A percentile compares a stretch with the other conserved stretches of the same genome.
These are phyloP conservation scores for Acromyrmex echinatior DNA, from an alignment of 1,140 invertebrate genomes.

Conservation along the genomic window DNA sequence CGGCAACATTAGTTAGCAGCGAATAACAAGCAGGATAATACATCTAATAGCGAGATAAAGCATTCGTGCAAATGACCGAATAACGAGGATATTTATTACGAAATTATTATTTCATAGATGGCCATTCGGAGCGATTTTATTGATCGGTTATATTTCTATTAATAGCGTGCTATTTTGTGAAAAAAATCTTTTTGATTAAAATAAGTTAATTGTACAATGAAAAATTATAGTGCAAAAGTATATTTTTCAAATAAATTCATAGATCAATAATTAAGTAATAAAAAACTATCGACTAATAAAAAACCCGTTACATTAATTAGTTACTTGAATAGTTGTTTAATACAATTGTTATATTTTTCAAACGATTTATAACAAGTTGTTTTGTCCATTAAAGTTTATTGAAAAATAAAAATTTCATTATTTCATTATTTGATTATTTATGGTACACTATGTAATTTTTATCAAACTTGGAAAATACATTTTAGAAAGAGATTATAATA, in stretches of 20 bases:
- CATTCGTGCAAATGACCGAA: background rate
- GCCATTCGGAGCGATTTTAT: background rate
- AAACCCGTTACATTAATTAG: constrained; percentile 7
- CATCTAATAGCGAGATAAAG: background rate
- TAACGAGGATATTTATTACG: constrained; percentile 8
- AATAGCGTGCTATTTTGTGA: background rate
- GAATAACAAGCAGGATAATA: constrained; percentile 16
- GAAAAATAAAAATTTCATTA: background rate
- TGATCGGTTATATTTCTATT: constrained; percentile 17
- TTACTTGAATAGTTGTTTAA: background rate
- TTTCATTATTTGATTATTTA: background rate
- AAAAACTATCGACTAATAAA: background rate
- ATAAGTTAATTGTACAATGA: background rate
- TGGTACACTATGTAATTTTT: background rate
- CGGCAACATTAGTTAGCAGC: constrained; percentile 10
- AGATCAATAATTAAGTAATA: background rate
- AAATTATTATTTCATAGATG: constrained; percentile 1
- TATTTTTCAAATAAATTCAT: no score
- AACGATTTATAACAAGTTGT: background rate
- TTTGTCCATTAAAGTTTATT: background rate
- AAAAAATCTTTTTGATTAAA: background rate
- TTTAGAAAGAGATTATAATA: background rate
- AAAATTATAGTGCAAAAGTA: no score
- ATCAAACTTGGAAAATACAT: background rate
- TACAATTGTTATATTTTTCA: background rate